Conservation (phyloP, 37 sponge, comb jelly and placozoan genomes). For the Aplysina aerophoba region DNA sequence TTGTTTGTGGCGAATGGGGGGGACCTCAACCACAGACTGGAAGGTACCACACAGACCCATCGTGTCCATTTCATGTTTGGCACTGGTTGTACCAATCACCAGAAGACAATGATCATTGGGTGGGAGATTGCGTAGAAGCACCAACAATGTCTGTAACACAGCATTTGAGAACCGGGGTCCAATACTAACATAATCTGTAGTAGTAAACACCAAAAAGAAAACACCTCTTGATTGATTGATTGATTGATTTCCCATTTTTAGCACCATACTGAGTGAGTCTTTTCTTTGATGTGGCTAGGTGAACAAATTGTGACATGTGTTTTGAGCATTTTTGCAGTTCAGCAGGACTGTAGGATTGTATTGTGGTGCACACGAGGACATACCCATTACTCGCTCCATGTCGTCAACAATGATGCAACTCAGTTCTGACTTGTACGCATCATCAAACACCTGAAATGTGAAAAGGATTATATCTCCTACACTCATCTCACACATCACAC, state of each 20-base stretch:
- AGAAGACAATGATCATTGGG: conserved; percentile 75
- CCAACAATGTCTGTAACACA: conserved; percentile 82
- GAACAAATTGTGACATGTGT: not conserved
- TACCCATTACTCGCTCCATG: conserved; percentile 90
- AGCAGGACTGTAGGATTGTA: not conserved
- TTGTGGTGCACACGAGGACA: not conserved
- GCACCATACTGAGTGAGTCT: too few relatives aligned
- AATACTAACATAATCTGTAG: conserved; percentile 84
- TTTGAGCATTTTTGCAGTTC: not conserved
- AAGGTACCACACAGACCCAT: not conserved
- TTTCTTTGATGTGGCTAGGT: not conserved
- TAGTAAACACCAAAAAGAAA: too few relatives aligned
- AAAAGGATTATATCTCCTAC: not conserved
- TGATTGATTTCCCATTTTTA: too few relatives aligned
- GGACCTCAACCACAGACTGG: conserved; percentile 23
- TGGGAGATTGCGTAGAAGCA: conserved; percentile 75
- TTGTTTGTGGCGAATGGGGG: not conserved
- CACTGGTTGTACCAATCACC: conserved; percentile 84
- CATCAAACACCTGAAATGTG: conserved; percentile 79
- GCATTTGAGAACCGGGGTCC: conserved; percentile 92
- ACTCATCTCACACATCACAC: not conserved
- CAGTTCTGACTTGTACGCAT: conserved; percentile 96
- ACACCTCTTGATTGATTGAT: too few relatives aligned
- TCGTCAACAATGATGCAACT: conserved; percentile 97
- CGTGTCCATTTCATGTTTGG: not conserved